Base-by-base conservation (phyloP, 2,888 invertebrate genomes). In the Cremastobaeus sp. region DNA sequence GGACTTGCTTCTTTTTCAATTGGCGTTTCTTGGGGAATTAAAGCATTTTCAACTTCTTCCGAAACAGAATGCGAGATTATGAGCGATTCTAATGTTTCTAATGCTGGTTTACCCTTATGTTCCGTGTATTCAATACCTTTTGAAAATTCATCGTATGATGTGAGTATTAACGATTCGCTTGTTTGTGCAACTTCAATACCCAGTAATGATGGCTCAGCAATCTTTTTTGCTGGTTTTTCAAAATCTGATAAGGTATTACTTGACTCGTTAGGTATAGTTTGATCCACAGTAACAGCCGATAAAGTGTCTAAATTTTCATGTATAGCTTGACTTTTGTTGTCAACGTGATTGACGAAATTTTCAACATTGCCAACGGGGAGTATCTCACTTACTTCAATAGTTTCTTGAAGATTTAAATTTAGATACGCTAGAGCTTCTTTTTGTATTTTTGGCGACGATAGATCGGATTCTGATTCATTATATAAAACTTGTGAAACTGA, bases 141-240 rank as follows among this genome's bases (percentile, higher is more conserved):
- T 1, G 35, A 18, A 0, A 83, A 20, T 32, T 82, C 81, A 48
- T 84, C 85, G 2, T 79, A 76, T 41, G 77, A 77, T 6, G 78
- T 43, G 37, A 84, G 76, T 0, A 83, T 79, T 41, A 81, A 14
- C 1, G 81, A 76, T 60, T 84, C 79, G n/a, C 60, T 76, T 3
- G 78, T 83, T 62, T 85, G 76, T 14, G 85, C 83, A n/a, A 83
- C 79, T 71, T 85, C 83, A 70, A 88, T 85, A 6, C 85, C 83
- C 30, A 85, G 79, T n/a, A 89, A 76, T 65, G 82, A 81, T 0
- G 83, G 76, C 21, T 80, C 75, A 1, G 89, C 89, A 59, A 77
- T 82, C 78, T 87, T 88, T 45, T 81, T 78, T 15, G 75, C 72
- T 1, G 88, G 88, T 43, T 79, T 52, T 14, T 77, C 78, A 0